Conservation (phyloP, 2,888 invertebrate genomes). For the Scelioninae gen. 1 region DNA sequence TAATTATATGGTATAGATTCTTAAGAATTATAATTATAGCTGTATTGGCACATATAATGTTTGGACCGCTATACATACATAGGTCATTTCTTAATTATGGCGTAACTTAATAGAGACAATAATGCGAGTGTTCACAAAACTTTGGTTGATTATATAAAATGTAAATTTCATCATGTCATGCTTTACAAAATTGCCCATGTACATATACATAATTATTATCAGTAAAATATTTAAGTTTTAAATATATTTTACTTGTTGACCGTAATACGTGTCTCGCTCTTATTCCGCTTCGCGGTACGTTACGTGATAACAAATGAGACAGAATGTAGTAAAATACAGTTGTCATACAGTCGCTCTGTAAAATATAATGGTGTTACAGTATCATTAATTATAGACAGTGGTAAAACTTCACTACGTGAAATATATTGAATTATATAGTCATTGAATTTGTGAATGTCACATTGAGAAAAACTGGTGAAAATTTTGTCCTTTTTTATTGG, state of each 20-base stretch:
- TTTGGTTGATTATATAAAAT: background rate
- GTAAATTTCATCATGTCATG: conserved; percentile 12
- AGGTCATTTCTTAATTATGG: conserved; percentile 20
- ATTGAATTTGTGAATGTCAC: background rate
- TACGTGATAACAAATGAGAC: background rate
- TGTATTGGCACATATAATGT: conserved; percentile 81
- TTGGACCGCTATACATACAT: conserved; percentile 79
- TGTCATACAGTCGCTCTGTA: background rate
- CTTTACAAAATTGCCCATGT: conserved; percentile 26
- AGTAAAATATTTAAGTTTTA: conserved; percentile 29
- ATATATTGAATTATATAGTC: background rate
- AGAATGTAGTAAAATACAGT: background rate
- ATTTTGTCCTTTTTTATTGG: background rate
- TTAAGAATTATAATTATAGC: conserved; percentile 73
- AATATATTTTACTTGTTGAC: background rate
- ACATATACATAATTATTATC: conserved; percentile 16
- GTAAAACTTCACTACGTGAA: conserved; percentile 14
- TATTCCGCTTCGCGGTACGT: too few relatives aligned
- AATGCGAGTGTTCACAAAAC: background rate
- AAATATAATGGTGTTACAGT: background rate
- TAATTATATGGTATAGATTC: conserved; percentile 67
- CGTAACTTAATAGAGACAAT: background rate
- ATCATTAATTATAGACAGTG: background rate
- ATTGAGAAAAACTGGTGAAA: background rate
- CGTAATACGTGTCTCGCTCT: background rate